phyloP scores from a whole-genome alignment of 1,140 invertebrate genomes.

The Sitodiplosis mosellana region DNA sequence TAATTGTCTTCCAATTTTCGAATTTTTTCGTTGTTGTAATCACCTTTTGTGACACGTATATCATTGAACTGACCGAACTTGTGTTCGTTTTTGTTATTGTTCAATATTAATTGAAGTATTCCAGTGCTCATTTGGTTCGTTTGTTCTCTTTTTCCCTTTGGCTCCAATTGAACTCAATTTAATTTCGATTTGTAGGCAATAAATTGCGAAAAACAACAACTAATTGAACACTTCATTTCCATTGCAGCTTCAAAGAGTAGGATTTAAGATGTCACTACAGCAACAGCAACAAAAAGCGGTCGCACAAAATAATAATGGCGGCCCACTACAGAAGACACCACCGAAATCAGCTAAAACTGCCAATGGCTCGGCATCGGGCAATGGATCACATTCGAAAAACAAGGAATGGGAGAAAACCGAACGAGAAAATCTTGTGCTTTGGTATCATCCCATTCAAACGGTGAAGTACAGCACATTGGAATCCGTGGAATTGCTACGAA shows the following conservation, averaged over 20 bases:
- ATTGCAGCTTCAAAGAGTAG: slow-evolving; percentile 25
- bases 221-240: slow-evolving; percentile 1
- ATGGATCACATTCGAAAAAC: slow-evolving; percentile 6
- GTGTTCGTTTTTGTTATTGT: no score
- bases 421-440: slow-evolving; percentile 56
- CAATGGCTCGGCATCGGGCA: slow-evolving; percentile 1
- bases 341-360: not conserved
- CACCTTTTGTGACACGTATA: no score
- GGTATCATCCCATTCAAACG: slow-evolving; percentile 68
- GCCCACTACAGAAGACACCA: not conserved
- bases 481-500: slow-evolving; percentile 38
- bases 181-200: not conserved
- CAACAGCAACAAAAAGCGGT: slow-evolving; percentile 1
- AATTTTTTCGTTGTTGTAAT: no score
- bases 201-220: no score
- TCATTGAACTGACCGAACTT: no score
- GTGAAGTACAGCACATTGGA: slow-evolving; percentile 70
- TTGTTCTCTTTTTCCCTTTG: no score
- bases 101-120: no score
- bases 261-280: slow-evolving; percentile 18
- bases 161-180: no score
- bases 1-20: no score
- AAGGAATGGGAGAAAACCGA: slow-evolving; percentile 29
- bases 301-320: slow-evolving; percentile 1
- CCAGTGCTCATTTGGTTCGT: no score